Base-by-base conservation (phyloP, 2,797 vertebrate species). In the Chelon labrosus region DNA sequence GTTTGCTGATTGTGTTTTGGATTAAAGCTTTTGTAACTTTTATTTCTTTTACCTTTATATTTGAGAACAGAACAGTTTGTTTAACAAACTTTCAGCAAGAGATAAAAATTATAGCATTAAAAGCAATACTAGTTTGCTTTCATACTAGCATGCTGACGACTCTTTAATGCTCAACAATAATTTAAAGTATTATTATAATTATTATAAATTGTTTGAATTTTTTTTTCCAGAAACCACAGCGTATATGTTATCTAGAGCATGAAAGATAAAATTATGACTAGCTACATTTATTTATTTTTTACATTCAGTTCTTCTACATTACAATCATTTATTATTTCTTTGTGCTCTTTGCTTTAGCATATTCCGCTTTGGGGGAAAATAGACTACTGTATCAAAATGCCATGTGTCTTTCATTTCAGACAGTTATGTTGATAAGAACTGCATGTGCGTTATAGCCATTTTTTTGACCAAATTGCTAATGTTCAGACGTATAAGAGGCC, bases 231-330 rank as follows among this genome's bases (percentile, higher is more conserved):
- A 50, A 74, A 35, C 35, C 49, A 20, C 11, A 17, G 19, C 14
- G 25, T 51, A 10, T 10, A 3, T 52, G 12, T 1, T 38, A 4
- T 55, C 16, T 4, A 20, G 19, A 22, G 10, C 16, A 52, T 38
- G 20, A 65, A 51, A 20, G 2, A 50, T 44, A 6, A 27, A 52
- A 9, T 44, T 10, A 27, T 22, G 37, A 25, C 2, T n/a, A 25
- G 14, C 3, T 49, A 38, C 49, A 35, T 47, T 19, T 46, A 64
- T 37, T 47, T 65, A 2, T 5, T 19, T 65, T 39, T 10, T n/a
- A 37, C 10, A n/a, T 47, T 47, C 46, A 39, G 25, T 39, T 69
- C 38, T 59, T 69, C 37, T n/a, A 19, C 16, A 68, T 41, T 7
- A 4, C 19, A 51, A 39, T 13, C 10, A 27, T 19, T 35, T 59